Evolutionary conservation across 2,888 invertebrate genomes (phyloP).

Genomic region (Tinea pellionella): DNA sequence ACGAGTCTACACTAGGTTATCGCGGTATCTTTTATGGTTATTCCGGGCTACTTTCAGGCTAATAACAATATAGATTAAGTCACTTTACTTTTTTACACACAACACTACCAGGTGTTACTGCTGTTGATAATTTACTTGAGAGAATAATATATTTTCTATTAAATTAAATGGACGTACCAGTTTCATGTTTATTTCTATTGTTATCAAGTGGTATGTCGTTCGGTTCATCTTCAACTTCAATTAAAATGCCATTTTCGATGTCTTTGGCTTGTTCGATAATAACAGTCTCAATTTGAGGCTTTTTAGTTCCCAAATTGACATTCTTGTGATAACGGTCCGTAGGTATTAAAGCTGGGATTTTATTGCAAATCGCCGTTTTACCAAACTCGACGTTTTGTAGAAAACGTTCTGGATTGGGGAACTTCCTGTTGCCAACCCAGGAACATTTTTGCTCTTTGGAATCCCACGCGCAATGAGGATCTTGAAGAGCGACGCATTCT

Average conservation of each 20-base stretch:
- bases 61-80: too few relatives aligned
- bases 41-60: too few relatives aligned
- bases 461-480: conserved; percentile 99
- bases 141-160: too few relatives aligned
- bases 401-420: conserved; percentile 72
- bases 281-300: conserved; percentile 57
- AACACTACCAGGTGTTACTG: too few relatives aligned
- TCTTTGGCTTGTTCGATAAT: conserved; percentile 66
- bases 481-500: conserved; percentile 90
- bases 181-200: conserved; percentile 59
- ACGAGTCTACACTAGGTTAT: too few relatives aligned
- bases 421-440: conserved; percentile 66
- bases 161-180: conserved; percentile 33
- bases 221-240: conserved; percentile 71
- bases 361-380: conserved; percentile 71
- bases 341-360: conserved; percentile 51
- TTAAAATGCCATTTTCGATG: conserved; percentile 74
- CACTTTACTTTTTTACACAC: too few relatives aligned
- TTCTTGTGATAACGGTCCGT: conserved; percentile 45
- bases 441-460: conserved; percentile 72
- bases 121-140: too few relatives aligned
- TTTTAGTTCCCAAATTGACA: conserved; percentile 56
- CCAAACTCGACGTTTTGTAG: conserved; percentile 80
- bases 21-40: too few relatives aligned
- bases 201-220: conserved; percentile 70